These are phyloP conservation scores for Oryzias woworae DNA, from an alignment of 2,113 vertebrate genomes.

Conservation along the genomic window DNA sequence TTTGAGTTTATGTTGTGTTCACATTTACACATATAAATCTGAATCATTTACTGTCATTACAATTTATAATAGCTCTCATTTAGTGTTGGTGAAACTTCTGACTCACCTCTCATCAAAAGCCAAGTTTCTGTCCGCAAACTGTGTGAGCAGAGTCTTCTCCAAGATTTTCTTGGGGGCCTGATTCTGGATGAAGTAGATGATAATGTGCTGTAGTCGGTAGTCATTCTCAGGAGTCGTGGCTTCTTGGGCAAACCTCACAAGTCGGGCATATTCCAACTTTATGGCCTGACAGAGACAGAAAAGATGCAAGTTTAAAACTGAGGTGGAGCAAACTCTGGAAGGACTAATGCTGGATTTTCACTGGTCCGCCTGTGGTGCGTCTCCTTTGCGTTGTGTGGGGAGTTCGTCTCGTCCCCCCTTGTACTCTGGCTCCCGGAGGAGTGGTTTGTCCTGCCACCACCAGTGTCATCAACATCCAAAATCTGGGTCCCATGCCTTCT, in stretches of 20 bases:
- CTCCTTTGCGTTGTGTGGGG: too few species aligned
- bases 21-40: too few species aligned
- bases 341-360: too few species aligned
- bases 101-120: slow-evolving; percentile 92
- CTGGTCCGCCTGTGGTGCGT: too few species aligned
- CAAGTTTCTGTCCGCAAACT: slow-evolving; percentile 94
- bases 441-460: too few species aligned
- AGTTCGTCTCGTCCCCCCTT: too few species aligned
- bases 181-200: slow-evolving; percentile 97
- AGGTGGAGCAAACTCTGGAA: background rate
- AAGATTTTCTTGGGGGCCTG: slow-evolving; percentile 96
- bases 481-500: too few species aligned
- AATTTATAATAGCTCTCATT: too few species aligned
- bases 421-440: too few species aligned
- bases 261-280: slow-evolving; percentile 90
- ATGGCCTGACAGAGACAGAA: slow-evolving; percentile 83
- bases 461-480: too few species aligned
- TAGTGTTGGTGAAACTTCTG: background rate
- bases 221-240: slow-evolving; percentile 89
- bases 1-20: too few species aligned
- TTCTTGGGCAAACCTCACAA: slow-evolving; percentile 91
- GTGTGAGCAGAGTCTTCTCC: slow-evolving; percentile 92
- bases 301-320: background rate
- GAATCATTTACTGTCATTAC: too few species aligned
- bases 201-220: slow-evolving; percentile 89